Evolutionary conservation across 2,797 vertebrate genomes (phyloP).

Genomic region (Urocyon cinereoargenteus): DNA sequence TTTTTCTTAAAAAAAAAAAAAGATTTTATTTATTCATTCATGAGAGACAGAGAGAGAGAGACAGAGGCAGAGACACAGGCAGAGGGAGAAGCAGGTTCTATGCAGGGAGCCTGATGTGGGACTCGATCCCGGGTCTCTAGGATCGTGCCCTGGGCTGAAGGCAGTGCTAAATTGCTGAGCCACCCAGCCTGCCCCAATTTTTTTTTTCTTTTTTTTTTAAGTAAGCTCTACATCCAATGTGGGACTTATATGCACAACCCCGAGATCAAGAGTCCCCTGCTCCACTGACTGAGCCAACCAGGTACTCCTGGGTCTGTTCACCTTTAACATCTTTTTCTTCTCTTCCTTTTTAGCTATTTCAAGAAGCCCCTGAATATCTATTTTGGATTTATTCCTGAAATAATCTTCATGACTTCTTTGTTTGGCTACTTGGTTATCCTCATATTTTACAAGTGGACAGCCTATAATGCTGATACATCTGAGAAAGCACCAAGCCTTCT

Average conservation of each 20-base stretch:
- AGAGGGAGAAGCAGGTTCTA: too few species aligned
- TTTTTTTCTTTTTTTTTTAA: neutral
- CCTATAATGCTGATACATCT: slow-evolving; percentile 92
- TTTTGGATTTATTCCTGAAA: slow-evolving; percentile 97
- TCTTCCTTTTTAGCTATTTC: slow-evolving; percentile 93
- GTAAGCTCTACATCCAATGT: neutral
- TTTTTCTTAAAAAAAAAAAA: too few species aligned
- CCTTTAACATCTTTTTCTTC: neutral
- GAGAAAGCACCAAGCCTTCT: slow-evolving; percentile 95
- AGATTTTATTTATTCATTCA: too few species aligned
- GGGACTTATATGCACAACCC: neutral
- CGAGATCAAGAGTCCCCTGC: neutral
- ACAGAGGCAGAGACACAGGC: too few species aligned
- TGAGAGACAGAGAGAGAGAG: too few species aligned
- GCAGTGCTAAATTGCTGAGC: too few species aligned
- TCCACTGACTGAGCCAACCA: neutral
- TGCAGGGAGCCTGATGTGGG: too few species aligned
- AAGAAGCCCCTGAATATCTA: slow-evolving; percentile 97
- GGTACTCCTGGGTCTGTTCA: neutral
- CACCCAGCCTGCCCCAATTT: neutral
- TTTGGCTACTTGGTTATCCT: slow-evolving; percentile 97
- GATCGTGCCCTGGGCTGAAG: too few species aligned
- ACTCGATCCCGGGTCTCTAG: too few species aligned
- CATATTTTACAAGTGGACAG: slow-evolving; percentile 97
- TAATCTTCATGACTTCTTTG: slow-evolving; percentile 95